Percentiles rank a stretch among this genome's conserved stretches.
Evolutionary conservation across 2,113 vertebrate genomes (phyloP).

Genomic region (Paradisaea rubra): DNA sequence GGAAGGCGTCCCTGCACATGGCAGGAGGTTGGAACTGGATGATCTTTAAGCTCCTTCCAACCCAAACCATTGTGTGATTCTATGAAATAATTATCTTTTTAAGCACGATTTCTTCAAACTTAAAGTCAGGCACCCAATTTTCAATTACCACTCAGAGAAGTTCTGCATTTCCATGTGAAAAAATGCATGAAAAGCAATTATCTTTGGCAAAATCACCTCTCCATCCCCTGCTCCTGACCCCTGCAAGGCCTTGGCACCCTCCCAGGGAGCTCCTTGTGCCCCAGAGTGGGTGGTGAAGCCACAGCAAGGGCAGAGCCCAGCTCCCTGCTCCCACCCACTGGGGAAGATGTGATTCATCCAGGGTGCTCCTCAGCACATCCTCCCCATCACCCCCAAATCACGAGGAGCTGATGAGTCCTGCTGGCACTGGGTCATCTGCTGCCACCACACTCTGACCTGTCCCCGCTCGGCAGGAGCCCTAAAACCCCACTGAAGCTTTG

Average conservation of each 20-base stretch:
- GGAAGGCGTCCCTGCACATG: neutral
- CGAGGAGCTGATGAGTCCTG: neutral
- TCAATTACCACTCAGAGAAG: fast-evolving
- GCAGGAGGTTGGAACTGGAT: neutral
- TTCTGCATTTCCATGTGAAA: neutral
- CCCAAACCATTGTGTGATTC: neutral
- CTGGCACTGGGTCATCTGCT: neutral
- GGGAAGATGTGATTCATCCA: neutral
- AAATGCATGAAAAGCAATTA: fast-evolving
- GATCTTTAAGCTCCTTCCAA: neutral
- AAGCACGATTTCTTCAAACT: neutral
- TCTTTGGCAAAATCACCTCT: neutral
- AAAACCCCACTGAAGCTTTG: fast-evolving
- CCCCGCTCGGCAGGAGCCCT: fast-evolving
- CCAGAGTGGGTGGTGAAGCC: neutral
- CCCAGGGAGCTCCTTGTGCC: neutral
- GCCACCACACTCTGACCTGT: neutral
- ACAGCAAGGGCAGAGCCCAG: neutral
- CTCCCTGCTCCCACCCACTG: neutral
- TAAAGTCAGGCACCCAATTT: neutral
- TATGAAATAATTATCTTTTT: neutral
- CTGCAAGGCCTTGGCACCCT: neutral
- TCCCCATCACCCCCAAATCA: neutral
- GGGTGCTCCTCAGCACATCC: neutral
- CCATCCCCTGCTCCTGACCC: neutral